phyloP scores from a whole-genome alignment of 2,888 invertebrate species.

The Thysanoteuthis rhombus region DNA sequence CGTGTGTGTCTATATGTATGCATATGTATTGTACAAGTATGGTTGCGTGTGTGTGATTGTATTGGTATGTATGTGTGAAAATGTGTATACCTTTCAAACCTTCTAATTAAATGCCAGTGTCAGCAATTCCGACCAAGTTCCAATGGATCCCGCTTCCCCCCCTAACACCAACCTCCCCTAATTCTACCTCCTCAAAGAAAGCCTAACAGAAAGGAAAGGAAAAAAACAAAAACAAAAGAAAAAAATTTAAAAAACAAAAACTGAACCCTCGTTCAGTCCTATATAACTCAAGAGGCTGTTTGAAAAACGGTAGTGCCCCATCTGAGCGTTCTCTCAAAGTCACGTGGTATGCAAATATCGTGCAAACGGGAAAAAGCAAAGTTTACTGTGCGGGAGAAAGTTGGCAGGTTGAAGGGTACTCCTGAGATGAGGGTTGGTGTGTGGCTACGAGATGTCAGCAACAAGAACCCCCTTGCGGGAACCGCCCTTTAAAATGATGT shows the following conservation, averaged over 20 bases:
- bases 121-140: background rate
- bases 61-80: background rate
- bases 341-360: background rate
- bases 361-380: background rate
- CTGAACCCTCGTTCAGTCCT: background rate
- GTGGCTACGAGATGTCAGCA: background rate
- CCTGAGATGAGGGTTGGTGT: background rate
- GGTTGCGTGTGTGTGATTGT: background rate
- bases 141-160: background rate
- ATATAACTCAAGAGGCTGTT: background rate
- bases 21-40: background rate
- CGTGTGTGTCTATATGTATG: background rate
- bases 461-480: background rate
- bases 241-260: background rate
- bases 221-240: background rate
- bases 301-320: conserved; percentile 12
- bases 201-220: background rate
- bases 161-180: background rate
- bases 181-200: background rate
- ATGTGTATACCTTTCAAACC: background rate
- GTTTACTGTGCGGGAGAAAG: conserved; percentile 12
- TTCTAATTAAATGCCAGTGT: background rate
- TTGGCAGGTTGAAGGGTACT: conserved; percentile 12
- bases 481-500: background rate
- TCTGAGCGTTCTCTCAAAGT: conserved; percentile 12